These are phyloP conservation scores for Leucophenga montana DNA, from an alignment of 2,888 invertebrate genomes.

Conservation along the genomic window DNA sequence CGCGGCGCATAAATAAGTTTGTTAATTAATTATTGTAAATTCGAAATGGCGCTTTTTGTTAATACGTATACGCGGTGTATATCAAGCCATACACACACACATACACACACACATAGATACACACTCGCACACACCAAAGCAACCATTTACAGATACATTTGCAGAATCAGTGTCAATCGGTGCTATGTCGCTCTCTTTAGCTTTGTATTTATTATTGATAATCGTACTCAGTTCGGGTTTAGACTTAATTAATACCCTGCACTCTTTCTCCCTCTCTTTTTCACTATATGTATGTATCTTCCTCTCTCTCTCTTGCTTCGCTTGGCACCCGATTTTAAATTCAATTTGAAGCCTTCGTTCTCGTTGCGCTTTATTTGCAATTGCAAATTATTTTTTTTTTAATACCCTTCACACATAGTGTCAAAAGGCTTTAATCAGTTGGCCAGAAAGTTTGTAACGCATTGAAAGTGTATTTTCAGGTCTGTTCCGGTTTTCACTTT, in stretches of 20 bases:
- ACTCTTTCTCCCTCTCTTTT: neutral
- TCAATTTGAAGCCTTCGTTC: too few relatives aligned
- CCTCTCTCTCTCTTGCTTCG: neutral
- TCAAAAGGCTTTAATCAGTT: too few relatives aligned
- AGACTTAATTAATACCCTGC: constrained; percentile 1
- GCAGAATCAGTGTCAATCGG: neutral
- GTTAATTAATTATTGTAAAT: constrained; percentile 1
- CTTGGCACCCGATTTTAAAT: too few relatives aligned
- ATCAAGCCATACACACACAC: constrained; percentile 24
- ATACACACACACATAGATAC: constrained; percentile 37
- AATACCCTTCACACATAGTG: too few relatives aligned
- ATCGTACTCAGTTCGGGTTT: constrained; percentile 49
- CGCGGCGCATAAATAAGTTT: neutral
- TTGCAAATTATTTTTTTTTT: too few relatives aligned
- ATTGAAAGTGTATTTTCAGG: too few relatives aligned
- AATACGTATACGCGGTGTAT: constrained; percentile 5
- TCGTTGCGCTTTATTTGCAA: too few relatives aligned
- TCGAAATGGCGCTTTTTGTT: neutral
- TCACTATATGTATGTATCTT: too few relatives aligned
- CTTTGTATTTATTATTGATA: constrained; percentile 36
- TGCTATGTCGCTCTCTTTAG: neutral
- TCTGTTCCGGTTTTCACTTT: too few relatives aligned
- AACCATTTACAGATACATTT: neutral
- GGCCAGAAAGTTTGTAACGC: too few relatives aligned
- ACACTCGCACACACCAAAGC: constrained; percentile 7